Evolutionary conservation across 2,888 invertebrate genomes (phyloP), one percentile per base, ranked within the genome.

Genomic region (Nomada flava): DNA sequence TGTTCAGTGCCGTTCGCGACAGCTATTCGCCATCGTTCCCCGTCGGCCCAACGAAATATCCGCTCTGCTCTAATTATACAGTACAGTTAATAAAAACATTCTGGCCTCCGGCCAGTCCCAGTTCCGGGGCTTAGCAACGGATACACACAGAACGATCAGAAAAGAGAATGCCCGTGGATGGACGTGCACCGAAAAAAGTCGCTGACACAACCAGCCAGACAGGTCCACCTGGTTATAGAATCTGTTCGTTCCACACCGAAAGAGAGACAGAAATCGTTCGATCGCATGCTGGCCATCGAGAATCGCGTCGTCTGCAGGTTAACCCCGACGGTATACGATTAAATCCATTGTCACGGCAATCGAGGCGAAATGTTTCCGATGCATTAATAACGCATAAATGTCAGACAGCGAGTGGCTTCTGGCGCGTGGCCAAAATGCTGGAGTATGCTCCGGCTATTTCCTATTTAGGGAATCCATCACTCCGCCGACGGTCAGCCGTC

Each of bases 321-420:
- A 74, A 82, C 80, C 77, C 68, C 36, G 36, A 47, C 62, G 78
- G 79, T 84, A 81, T 83, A 87, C 81, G 87, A 86, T 89, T 88
- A 88, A 89, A 88, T 84, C 84, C 80, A 85, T 86, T 89, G 89
- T 87, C 88, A 89, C 83, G 85, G 89, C 88, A 90, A 91, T 90
- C 90, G 89, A 83, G 87, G 87, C 75, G 89, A 90, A 91, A 90
- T 88, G 90, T 89, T 91, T 89, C 88, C 90, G 89, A 91, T 91
- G 89, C 91, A 92, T 92, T 92, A 91, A 91, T 91, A 91, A 92
- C 91, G 88, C 90, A 92, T 91, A 91, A 92, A 90, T 90, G 91
- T 91, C 90, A 90, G 89, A 55, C 75, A 87, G 84, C 70, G 83
- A 84, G 88, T 79, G 89, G 89, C 86, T 88, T 82, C 88, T 92